phyloP scores from a whole-genome alignment of 2,113 vertebrate genomes.

The Tautogolabrus adspersus region DNA sequence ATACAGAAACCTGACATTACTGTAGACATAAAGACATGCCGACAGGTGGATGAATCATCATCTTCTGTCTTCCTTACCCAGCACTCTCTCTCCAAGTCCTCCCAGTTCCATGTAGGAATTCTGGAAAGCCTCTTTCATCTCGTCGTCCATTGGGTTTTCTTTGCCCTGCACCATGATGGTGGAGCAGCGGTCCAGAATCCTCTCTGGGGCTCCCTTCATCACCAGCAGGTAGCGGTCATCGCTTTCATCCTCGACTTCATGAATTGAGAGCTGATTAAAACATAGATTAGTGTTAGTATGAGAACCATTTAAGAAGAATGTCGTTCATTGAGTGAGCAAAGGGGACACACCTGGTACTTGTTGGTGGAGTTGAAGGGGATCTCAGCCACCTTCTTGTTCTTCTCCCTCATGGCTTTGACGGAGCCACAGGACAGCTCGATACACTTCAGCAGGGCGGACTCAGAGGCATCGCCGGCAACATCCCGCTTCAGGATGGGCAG shows the following conservation, averaged over 20 bases:
- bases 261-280: conserved; percentile 61
- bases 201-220: conserved; percentile 94
- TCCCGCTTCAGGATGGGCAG: conserved; percentile 90
- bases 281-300: neutral
- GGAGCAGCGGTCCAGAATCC: conserved; percentile 91
- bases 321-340: neutral
- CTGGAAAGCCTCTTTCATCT: conserved; percentile 93
- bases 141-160: conserved; percentile 91
- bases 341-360: conserved; percentile 83
- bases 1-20: no score
- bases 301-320: neutral
- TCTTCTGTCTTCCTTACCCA: conserved; percentile 53
- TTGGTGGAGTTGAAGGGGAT: conserved; percentile 92
- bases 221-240: conserved; percentile 91
- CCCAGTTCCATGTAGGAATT: conserved; percentile 92
- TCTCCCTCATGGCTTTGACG: conserved; percentile 89
- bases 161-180: conserved; percentile 92
- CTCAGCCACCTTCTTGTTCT: conserved; percentile 92
- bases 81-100: conserved; percentile 81
- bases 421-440: conserved; percentile 91
- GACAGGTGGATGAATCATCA: neutral
- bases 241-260: conserved; percentile 85
- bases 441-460: conserved; percentile 92
- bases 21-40: no score
- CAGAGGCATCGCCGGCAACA: conserved; percentile 90